Conservation (phyloP, 2,888 invertebrate genomes). For the Erebia palarica region DNA sequence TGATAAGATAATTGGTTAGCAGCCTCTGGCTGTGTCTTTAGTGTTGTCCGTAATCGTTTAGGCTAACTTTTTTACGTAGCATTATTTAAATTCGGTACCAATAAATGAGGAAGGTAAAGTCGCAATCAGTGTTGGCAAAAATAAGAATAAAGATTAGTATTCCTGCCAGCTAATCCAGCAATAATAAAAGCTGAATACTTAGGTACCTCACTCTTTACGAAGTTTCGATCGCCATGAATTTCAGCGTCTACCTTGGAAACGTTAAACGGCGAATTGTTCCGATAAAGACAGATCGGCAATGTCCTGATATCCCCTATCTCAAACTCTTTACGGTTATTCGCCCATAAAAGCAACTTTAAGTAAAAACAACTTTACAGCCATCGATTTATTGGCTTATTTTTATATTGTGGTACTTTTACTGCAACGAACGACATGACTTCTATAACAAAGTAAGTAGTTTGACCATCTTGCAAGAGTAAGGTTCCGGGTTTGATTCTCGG, state of each 20-base stretch:
- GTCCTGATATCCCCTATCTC: slow-evolving; percentile 67
- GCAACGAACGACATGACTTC: slow-evolving; percentile 25
- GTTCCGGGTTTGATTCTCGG: background rate
- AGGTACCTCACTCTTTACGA: background rate
- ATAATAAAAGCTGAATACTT: background rate
- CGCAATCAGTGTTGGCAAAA: background rate
- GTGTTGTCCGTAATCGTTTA: too few species aligned
- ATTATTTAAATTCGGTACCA: background rate
- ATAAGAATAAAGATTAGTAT: background rate
- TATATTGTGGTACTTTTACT: slow-evolving; percentile 63
- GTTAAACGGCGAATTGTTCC: slow-evolving; percentile 49
- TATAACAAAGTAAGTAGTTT: background rate
- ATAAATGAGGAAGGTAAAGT: too few species aligned
- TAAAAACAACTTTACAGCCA: slow-evolving; percentile 78
- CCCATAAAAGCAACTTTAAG: slow-evolving; percentile 74
- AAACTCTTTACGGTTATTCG: slow-evolving; percentile 72
- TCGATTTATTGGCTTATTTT: slow-evolving; percentile 66
- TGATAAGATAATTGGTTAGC: too few species aligned
- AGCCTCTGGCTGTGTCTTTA: too few species aligned
- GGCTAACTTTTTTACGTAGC: background rate
- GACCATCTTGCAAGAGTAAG: background rate
- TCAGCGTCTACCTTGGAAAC: slow-evolving; percentile 15
- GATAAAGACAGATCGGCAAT: slow-evolving; percentile 63
- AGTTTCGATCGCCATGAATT: slow-evolving; percentile 5
- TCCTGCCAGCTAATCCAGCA: background rate